Conservation (phyloP, 2,888 invertebrate genomes). For the Metacarcinus magister region DNA sequence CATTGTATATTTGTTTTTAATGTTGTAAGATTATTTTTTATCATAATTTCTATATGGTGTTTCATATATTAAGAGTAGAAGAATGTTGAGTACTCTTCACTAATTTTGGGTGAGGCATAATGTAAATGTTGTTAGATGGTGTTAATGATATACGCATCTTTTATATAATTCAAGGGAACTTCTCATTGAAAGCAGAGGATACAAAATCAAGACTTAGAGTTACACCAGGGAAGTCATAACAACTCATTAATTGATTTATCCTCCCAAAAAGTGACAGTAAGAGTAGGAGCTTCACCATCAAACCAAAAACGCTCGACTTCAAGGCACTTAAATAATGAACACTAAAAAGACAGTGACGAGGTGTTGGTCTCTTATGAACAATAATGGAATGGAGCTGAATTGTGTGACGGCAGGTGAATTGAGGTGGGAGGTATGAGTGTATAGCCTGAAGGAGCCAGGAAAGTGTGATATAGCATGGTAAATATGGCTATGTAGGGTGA, state of each 20-base stretch:
- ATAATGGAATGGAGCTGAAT: background rate
- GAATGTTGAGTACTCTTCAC: background rate
- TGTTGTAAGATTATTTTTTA: background rate
- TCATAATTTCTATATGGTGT: background rate
- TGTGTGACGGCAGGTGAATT: background rate
- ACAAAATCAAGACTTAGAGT: background rate
- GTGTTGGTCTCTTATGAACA: background rate
- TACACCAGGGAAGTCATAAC: background rate
- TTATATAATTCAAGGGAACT: background rate
- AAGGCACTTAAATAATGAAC: background rate
- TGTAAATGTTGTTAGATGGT: background rate
- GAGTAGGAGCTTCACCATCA: background rate
- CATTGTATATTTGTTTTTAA: background rate
- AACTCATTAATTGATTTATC: background rate
- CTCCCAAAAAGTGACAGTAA: background rate
- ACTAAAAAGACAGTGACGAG: background rate
- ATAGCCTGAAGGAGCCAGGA: background rate
- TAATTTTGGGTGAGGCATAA: background rate
- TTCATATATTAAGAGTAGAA: background rate
- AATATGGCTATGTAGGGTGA: background rate
- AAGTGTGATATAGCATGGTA: background rate
- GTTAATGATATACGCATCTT: background rate
- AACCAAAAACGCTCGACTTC: background rate
- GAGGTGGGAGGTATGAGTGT: background rate
- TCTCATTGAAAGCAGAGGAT: background rate